These are phyloP conservation scores for Hylia prasina DNA, from an alignment of 2,113 vertebrate species.

Conservation along the genomic window DNA sequence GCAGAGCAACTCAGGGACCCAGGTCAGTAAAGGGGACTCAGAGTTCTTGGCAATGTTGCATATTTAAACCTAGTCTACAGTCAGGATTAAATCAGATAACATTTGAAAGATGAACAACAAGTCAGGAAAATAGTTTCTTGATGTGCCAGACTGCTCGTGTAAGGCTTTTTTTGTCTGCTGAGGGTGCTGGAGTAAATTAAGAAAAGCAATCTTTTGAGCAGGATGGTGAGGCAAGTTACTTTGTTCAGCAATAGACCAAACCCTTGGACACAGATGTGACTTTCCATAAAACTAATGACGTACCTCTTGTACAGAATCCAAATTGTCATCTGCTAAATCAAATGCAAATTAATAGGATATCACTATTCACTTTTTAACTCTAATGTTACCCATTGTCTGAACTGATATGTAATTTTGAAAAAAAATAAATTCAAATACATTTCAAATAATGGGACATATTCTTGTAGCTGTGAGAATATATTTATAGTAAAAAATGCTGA, in stretches of 20 bases:
- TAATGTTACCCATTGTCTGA: not conserved
- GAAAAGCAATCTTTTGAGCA: not conserved
- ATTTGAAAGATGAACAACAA: not conserved
- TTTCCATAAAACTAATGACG: not conserved
- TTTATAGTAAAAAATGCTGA: not conserved
- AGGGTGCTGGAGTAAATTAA: not conserved
- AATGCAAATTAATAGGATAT: not conserved
- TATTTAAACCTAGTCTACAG: not conserved
- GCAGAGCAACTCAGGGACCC: not conserved
- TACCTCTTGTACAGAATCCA: not conserved
- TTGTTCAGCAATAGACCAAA: not conserved
- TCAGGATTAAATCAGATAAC: not conserved
- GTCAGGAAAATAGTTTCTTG: not conserved
- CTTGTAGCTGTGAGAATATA: not conserved
- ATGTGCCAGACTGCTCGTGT: fast-evolving
- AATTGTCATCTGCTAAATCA: not conserved
- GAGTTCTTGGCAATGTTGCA: not conserved
- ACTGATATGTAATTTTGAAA: not conserved
- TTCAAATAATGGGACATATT: not conserved
- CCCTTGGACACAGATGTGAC: not conserved
- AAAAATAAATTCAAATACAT: not conserved
- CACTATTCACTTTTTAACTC: not conserved
- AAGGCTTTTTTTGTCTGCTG: not conserved
- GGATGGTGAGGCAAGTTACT: not conserved
- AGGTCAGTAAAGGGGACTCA: not conserved